phyloP scores from a whole-genome alignment of 2,113 vertebrate species.

The Willisornis vidua region DNA sequence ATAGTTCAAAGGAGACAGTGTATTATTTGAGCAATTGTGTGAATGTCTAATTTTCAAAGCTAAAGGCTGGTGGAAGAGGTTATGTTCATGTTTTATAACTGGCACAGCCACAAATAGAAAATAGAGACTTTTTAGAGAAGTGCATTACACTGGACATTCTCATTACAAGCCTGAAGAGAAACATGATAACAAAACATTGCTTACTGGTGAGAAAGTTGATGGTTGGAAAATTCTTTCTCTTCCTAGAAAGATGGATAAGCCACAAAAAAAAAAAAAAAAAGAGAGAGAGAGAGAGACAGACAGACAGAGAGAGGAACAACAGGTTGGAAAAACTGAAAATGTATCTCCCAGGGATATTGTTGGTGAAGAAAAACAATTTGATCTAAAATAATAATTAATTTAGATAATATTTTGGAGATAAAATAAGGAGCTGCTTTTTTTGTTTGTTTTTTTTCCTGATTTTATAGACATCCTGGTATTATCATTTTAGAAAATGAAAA shows the following conservation, averaged over 20 bases:
- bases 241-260: not conserved
- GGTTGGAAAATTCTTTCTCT: not conserved
- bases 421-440: not conserved
- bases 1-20: not conserved
- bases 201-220: not conserved
- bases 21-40: not conserved
- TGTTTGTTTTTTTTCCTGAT: not conserved
- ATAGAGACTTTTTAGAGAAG: not conserved
- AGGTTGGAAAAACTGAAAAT: not conserved
- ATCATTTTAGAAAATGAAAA: not conserved
- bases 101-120: not conserved
- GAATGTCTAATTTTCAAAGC: not conserved
- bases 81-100: not conserved
- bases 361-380: not conserved
- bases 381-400: not conserved
- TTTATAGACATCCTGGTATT: not conserved
- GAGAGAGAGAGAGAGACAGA: not conserved
- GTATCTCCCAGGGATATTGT: not conserved
- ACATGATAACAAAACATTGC: not conserved
- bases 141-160: not conserved
- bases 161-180: not conserved
- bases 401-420: not conserved
- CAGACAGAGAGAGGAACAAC: no score
- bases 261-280: not conserved
- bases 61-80: not conserved